Base-by-base conservation (phyloP, 2,797 vertebrate genomes). In the Danionella dracula region DNA sequence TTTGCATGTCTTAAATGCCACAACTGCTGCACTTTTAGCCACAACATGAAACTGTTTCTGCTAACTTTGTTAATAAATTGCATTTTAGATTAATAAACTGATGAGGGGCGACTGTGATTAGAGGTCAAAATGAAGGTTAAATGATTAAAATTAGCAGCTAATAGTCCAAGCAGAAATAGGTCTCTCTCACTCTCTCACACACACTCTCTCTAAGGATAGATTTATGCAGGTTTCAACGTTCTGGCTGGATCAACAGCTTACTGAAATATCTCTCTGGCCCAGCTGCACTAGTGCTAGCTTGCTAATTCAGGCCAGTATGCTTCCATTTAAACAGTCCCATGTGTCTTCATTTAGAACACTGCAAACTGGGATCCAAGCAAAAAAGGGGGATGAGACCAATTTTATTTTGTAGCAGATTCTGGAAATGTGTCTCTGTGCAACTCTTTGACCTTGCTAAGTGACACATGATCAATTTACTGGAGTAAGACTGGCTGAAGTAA, bases 401-500 rank as follows among this genome's bases (percentile, higher is more conserved):
- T 82, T 84, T 80, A 81, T 83, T 81, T 78, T 81, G 79, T 81
- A 55, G 80, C 76, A 79, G 79, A 81, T 79, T 84, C 82, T 67
- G 81, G 78, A 78, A 82, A 76, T 81, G 81, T 78, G 35, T 73
- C 79, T 78, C 83, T 73, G 79, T 81, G 80, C 78, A 85, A 85
- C 86, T 79, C 80, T 82, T 84, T 87, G 81, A 88, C 85, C 84
- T 85, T 85, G 81, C 73, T 70, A 76, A 81, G 78, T 83, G 83
- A 85, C 80, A 85, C 71, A 82, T 83, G 84, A 87, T 88, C 86
- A 86, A 86, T 86, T 80, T 82, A n/a, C 77, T 72, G 79, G 74
- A 27, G 23, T 27, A 82, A 83, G 81, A 83, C 72, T 63, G 31
- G 66, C 71, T 82, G 75, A 54, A 77, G 74, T 70, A 71, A 75